Evolutionary conservation across 1,140 invertebrate genomes (phyloP), one percentile per base, ranked within the genome.

Genomic region (Apis florea): DNA sequence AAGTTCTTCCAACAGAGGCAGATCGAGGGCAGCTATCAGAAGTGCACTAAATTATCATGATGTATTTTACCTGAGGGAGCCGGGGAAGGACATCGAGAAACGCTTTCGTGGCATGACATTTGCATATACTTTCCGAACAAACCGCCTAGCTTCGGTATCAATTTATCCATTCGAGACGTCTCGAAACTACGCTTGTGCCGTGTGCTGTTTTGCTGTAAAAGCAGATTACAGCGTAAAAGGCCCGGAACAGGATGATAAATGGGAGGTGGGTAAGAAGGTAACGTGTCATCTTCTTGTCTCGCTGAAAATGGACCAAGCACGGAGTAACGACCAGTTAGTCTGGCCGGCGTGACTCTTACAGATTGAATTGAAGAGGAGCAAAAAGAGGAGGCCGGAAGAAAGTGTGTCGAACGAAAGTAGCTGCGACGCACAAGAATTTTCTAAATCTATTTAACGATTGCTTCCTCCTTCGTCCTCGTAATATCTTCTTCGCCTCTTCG

Each of bases 271-370:
- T 13, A 26, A 31, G 53, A 26, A 67, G 56, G 21, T 26, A 63
- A 70, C 67, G 74, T 56, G 84, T 85, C 71, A 76, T 81, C 74
- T 80, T 75, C 66, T 80, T 68, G 67, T 64, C 15, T 13, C 80
- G 26, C 54, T 73, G 74, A 51, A 83, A 83, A 83, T 83, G 77
- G 74, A 76, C 73, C 81, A 51, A 82, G 31, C 64, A 77, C 81
- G 81, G 83, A 84, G 80, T 59, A 75, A 83, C 54, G 59, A n/a
- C 61, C 59, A 66, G 54, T 83, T 83, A 78, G 40, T 63, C 40
- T 26, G 15, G n/a, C 6, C 72, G 12, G 11, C 1, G 21, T 2
- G 12, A 6, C 21, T n/a, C 21, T 75, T 75, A 64, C 11, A 51
- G 40, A 51, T 75, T 26, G 17, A 51, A 49, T n/a, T 11, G n/a